Percentiles rank a stretch among this genome's conserved stretches.
Conservation (phyloP, 2,888 invertebrate genomes). For the Drosophila atroscutellata region DNA sequence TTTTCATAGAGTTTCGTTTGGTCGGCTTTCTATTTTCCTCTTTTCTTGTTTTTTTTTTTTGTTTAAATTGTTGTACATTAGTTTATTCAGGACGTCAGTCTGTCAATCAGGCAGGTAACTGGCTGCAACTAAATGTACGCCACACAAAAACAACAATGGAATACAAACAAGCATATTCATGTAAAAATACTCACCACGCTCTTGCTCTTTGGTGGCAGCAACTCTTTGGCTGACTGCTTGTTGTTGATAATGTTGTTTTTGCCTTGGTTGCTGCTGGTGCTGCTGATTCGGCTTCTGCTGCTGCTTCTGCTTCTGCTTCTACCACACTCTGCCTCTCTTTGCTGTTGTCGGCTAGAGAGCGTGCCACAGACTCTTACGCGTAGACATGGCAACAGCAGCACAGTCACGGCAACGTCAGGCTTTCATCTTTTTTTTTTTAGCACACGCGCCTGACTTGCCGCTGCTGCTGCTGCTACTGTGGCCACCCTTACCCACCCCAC, state of each 20-base stretch:
- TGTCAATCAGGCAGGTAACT: slow-evolving; percentile 67
- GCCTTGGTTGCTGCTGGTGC: slow-evolving; percentile 19
- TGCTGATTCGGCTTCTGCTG: slow-evolving; percentile 1
- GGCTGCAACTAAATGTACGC: slow-evolving; percentile 39
- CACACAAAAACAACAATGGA: slow-evolving; percentile 30
- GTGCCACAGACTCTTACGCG: slow-evolving; percentile 54
- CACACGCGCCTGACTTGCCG: slow-evolving; percentile 69
- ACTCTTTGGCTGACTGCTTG: slow-evolving; percentile 57
- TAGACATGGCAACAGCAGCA: slow-evolving; percentile 53
- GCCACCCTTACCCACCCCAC: not conserved
- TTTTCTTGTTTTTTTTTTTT: slow-evolving; percentile 10
- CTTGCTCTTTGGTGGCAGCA: slow-evolving; percentile 59
- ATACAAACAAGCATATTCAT: slow-evolving; percentile 3
- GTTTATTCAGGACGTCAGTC: slow-evolving; percentile 42
- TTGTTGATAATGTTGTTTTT: slow-evolving; percentile 22
- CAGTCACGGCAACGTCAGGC: slow-evolving; percentile 46
- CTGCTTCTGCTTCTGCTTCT: slow-evolving; percentile 11
- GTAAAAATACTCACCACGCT: slow-evolving; percentile 66
- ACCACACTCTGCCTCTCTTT: slow-evolving; percentile 32
- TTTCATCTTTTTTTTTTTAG: slow-evolving; percentile 70
- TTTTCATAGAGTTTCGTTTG: slow-evolving; percentile 40
- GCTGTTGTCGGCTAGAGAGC: slow-evolving; percentile 32
- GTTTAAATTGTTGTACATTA: slow-evolving; percentile 33
- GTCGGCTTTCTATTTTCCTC: slow-evolving; percentile 1
- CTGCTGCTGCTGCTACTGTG: not conserved